Conservation (phyloP, 1,140 invertebrate species). For the Drosophila grimshawi region DNA sequence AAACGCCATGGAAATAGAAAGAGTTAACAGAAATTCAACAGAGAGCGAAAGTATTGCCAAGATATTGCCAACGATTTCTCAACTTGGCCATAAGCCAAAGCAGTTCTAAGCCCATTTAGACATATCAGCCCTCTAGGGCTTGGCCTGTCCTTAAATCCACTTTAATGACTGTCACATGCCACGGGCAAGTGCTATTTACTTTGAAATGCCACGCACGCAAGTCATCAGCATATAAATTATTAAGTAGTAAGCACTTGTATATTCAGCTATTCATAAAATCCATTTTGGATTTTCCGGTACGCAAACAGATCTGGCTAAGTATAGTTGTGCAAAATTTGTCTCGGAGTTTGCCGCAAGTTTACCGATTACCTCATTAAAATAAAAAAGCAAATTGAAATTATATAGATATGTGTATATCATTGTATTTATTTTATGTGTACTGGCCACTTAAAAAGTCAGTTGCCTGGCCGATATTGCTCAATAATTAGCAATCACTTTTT, state of each 20-base stretch:
- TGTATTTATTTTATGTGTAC: slow-evolving; percentile 8
- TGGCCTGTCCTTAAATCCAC: slow-evolving; percentile 18
- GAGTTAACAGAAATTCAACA: slow-evolving; percentile 8
- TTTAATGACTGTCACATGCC: slow-evolving; percentile 62
- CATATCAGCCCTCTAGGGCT: neutral
- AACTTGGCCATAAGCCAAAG: slow-evolving; percentile 14
- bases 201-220: slow-evolving; percentile 58
- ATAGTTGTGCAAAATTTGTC: slow-evolving; percentile 41
- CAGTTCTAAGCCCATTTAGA: slow-evolving; percentile 42
- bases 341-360: slow-evolving; percentile 42
- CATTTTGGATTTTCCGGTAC: slow-evolving; percentile 64
- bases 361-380: slow-evolving; percentile 55
- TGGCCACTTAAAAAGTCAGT: slow-evolving; percentile 27
- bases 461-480: slow-evolving; percentile 35
- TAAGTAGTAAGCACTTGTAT: slow-evolving; percentile 18
- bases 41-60: slow-evolving; percentile 55
- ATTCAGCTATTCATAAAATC: slow-evolving; percentile 46
- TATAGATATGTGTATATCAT: slow-evolving; percentile 5
- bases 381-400: slow-evolving; percentile 18
- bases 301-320: slow-evolving; percentile 28
- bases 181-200: slow-evolving; percentile 5
- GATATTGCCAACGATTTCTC: slow-evolving; percentile 9
- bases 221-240: slow-evolving; percentile 49
- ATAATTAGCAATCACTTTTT: slow-evolving; percentile 32
- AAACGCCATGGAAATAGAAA: slow-evolving; percentile 49